Base-by-base conservation (phyloP, 2,113 vertebrate genomes). In the Sander vitreus region DNA sequence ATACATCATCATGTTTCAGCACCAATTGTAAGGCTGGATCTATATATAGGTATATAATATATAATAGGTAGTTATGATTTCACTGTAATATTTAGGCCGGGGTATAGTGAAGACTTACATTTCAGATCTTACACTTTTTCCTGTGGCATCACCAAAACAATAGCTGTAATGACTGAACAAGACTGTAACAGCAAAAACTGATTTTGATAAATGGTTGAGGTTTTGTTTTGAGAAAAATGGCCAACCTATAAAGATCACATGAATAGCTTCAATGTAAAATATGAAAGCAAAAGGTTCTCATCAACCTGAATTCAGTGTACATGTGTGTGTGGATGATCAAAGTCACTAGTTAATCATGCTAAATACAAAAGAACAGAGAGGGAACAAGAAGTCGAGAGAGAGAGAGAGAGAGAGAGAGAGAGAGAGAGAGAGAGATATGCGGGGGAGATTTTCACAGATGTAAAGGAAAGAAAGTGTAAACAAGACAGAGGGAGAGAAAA, bases 301-400 rank as follows among this genome's bases (percentile, higher is more conserved):
- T 90, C 84, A 89, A 86, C 53, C 75, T 84, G 75, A 87, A 85
- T 67, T 81, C 67, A 84, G 57, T 53, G 55, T 70, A 73, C 75
- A 60, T 68, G 54, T 73, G 73, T 86, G 81, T 78, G 73, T 2
- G 23, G 74, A 90, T 91, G 92, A 93, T 91, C 89, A 93, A 93
- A 90, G 90, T 86, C 84, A 74, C 76, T 47, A 70, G 68, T 89
- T 94, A 90, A 91, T 94, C 80, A 92, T 73, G 83, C 66, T 81
- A 89, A 91, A 90, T 88, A 83, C 75, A 89, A 79, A 85, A 78
- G 82, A 88, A 81, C 74, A 90, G 85, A 87, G 54, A 9, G 66
- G 43, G 70, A 66, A 68, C 53, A 72, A 54, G 58, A 47, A 74
- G 80, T 85, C 65, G 63, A 75, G 75, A 73, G 72, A 53, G 39